A percentile compares a stretch with the other conserved stretches of the same genome.
These are phyloP conservation scores for Palythoa grandiflora DNA, from an alignment of 92 coral and sea anemone genomes.

Conservation along the genomic window DNA sequence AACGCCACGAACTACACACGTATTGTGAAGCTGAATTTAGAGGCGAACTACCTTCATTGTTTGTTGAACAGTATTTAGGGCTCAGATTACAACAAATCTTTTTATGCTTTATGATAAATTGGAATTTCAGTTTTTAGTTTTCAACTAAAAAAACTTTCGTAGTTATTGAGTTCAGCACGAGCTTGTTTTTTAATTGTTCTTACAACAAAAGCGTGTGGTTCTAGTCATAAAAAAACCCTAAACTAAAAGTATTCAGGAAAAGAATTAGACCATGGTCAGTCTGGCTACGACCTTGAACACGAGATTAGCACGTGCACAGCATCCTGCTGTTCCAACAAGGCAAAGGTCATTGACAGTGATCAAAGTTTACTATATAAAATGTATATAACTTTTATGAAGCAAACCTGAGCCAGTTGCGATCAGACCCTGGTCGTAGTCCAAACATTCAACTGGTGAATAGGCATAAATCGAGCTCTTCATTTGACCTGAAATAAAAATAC, in stretches of 20 bases:
- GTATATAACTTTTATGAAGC: constrained; percentile 30
- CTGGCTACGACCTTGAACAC: not conserved
- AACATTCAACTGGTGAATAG: constrained; percentile 89
- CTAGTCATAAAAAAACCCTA: too few relatives aligned
- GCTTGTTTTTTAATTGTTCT: not conserved
- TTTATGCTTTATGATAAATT: too few relatives aligned
- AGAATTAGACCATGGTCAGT: too few relatives aligned
- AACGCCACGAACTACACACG: too few relatives aligned
- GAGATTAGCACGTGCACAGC: constrained; percentile 3
- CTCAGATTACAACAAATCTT: too few relatives aligned
- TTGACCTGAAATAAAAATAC: constrained; percentile 67
- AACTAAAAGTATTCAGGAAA: too few relatives aligned
- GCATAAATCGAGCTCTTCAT: constrained; percentile 89
- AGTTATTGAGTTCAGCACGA: too few relatives aligned
- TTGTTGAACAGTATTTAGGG: too few relatives aligned
- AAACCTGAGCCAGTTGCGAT: constrained; percentile 93
- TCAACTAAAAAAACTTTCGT: too few relatives aligned
- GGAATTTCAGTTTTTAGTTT: too few relatives aligned
- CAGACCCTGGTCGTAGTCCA: constrained; percentile 79
- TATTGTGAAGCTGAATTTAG: too few relatives aligned
- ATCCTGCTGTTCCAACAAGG: not conserved
- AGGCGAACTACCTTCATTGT: too few relatives aligned
- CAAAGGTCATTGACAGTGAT: constrained; percentile 3
- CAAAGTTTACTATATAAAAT: constrained; percentile 13
- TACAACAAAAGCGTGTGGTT: not conserved